Base-by-base conservation (phyloP, 1,140 invertebrate species). In the Cotesia chilonis region DNA sequence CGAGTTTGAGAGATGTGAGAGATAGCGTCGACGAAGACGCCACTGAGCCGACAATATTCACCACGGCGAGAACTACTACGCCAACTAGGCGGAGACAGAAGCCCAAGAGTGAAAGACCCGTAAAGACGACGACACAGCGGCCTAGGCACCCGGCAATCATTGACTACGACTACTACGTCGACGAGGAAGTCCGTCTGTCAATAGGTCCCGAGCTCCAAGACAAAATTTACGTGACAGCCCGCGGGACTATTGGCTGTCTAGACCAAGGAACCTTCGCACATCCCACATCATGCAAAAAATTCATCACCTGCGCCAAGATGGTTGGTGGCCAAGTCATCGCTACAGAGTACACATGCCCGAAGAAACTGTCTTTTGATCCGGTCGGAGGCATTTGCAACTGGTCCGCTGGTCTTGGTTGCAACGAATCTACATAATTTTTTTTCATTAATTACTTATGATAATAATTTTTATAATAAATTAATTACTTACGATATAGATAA, bases 381-480 rank as follows among this genome's bases (percentile, higher is more conserved):
- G 91, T 95, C 4, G 94, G 94, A 14, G 94, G 94, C 20, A 96
- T 96, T 74, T 96, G 95, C 80, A 96, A 96, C 82, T 96, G 94
- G 94, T 92, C 93, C 1, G 90, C 92, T 4, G 93, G 91, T 3
- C 85, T 94, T 38, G 92, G 92, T 7, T 95, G 94, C 77, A 90
- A 90, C 73, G 91, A 91, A 70, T 88, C 85, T 76, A 65, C 37
- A 41, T 28, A 38, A 37, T 12, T 47, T 28, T 66, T 55, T 68
- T 64, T 36, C 47, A 47, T 66, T 51, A 20, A 65, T 71, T 14
- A 35, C 9, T 52, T 71, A 5, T 60, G 28, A 59, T 51, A 66
- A 59, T 72, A 63, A 64, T 36, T 37, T 67, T 17, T 12, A 65
- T 65, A 38, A 38, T 59, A 36, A 63, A 54, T 60, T 72, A 67